Evolutionary conservation across 2,113 vertebrate species (phyloP).

Genomic region (Neogobius melanostomus): DNA sequence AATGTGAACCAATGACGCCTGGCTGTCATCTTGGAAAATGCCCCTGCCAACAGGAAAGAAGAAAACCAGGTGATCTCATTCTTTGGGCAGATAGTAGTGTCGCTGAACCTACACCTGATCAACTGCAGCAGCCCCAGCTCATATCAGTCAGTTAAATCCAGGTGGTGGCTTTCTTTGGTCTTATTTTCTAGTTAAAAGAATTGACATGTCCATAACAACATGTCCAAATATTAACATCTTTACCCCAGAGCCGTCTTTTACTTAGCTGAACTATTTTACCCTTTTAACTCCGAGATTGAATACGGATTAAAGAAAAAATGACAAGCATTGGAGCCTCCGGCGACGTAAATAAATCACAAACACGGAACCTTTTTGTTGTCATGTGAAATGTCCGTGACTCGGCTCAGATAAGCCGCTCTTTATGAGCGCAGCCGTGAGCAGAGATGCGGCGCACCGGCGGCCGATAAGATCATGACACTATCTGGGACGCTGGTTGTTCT

Average conservation of each 20-base stretch:
- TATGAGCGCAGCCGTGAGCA: background rate
- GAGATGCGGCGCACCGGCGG: background rate
- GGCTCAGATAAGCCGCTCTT: conserved; percentile 15
- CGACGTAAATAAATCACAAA: conserved; percentile 19
- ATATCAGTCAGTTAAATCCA: too few species aligned
- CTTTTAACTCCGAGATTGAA: background rate
- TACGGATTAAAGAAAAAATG: background rate
- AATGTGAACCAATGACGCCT: too few species aligned
- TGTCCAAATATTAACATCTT: background rate
- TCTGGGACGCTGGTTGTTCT: background rate
- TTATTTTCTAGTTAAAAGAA: background rate
- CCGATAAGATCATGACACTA: conserved; percentile 1
- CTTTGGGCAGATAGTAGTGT: too few species aligned
- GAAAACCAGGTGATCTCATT: too few species aligned
- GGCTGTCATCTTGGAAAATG: too few species aligned
- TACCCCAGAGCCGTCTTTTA: background rate
- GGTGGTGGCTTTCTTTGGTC: too few species aligned
- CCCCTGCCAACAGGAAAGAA: too few species aligned
- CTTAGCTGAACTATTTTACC: background rate
- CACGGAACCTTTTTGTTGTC: conserved; percentile 17
- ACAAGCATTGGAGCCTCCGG: background rate
- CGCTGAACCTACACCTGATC: too few species aligned
- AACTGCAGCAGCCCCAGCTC: too few species aligned
- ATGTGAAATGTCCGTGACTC: conserved; percentile 34
- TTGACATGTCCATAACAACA: background rate